phyloP scores from a whole-genome alignment of 2,113 vertebrate genomes.

The Leucoraja erinaceus region DNA sequence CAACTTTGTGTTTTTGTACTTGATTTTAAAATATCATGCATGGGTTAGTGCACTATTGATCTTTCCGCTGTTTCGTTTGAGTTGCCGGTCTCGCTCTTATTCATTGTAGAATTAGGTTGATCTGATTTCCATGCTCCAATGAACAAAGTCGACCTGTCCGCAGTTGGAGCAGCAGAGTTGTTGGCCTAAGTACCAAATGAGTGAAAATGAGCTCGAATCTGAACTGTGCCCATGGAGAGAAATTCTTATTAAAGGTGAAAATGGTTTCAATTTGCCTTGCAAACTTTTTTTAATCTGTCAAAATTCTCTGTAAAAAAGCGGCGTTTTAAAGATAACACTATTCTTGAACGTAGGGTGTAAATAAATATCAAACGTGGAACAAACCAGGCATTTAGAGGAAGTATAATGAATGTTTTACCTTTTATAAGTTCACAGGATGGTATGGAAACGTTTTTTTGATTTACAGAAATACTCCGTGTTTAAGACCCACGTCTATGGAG shows the following conservation, averaged over 20 bases:
- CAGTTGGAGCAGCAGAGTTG: not conserved
- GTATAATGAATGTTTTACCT: not conserved
- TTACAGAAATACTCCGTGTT: not conserved
- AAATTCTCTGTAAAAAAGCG: not conserved
- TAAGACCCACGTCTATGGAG: not conserved
- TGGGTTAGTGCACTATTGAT: not conserved
- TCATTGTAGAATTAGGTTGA: not conserved
- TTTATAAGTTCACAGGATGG: not conserved
- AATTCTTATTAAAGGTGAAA: not conserved
- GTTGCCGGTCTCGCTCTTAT: not conserved
- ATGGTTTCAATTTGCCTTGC: not conserved
- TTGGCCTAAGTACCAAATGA: not conserved
- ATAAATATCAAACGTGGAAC: not conserved
- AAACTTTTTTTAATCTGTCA: not conserved
- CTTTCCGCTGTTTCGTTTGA: not conserved
- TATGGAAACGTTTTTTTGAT: not conserved
- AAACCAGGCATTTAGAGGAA: not conserved
- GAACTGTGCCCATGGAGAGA: not conserved
- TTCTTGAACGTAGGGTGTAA: not conserved
- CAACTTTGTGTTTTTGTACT: too few species aligned
- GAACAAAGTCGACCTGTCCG: not conserved
- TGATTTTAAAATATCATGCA: too few species aligned
- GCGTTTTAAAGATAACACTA: not conserved
- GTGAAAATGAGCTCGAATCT: not conserved
- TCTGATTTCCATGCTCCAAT: not conserved